Conservation (phyloP, 1,140 invertebrate genomes). For the Drosophila sechellia region DNA sequence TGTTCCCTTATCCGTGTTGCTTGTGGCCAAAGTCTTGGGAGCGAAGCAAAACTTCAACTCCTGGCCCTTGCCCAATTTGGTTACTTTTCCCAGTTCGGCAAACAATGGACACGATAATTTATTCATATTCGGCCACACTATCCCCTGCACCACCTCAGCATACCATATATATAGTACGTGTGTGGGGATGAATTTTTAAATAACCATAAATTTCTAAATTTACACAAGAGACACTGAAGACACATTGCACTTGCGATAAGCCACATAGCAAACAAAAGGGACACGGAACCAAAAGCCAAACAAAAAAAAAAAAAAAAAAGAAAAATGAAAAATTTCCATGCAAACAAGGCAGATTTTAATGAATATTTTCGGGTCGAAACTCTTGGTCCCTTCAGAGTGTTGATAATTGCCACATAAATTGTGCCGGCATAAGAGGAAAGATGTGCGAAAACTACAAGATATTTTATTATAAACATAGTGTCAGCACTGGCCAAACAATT, state of each 20-base stretch:
- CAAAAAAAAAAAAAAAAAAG: not conserved
- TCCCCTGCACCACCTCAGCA: not conserved
- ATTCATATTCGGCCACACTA: slow-evolving; percentile 73
- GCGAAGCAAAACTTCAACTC: slow-evolving; percentile 49
- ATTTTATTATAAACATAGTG: slow-evolving; percentile 41
- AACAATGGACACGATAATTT: slow-evolving; percentile 77
- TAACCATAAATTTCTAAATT: slow-evolving; percentile 83
- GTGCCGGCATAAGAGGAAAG: slow-evolving; percentile 6
- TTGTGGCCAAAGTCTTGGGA: slow-evolving; percentile 66
- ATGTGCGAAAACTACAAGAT: slow-evolving; percentile 31
- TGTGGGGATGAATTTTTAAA: slow-evolving; percentile 73
- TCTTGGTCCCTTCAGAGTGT: slow-evolving; percentile 60
- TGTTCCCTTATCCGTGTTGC: slow-evolving; percentile 58
- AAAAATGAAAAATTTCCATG: slow-evolving; percentile 58
- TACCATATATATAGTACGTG: not conserved
- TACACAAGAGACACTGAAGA: slow-evolving; percentile 78
- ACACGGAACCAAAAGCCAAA: not conserved
- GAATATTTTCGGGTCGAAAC: slow-evolving; percentile 73
- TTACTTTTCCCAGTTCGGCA: slow-evolving; percentile 71
- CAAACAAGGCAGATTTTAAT: slow-evolving; percentile 80
- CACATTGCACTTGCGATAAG: slow-evolving; percentile 79
- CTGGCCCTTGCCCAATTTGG: slow-evolving; percentile 60
- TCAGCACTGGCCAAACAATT: slow-evolving; percentile 62
- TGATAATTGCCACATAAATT: slow-evolving; percentile 81
- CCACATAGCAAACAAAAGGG: slow-evolving; percentile 53